Evolutionary conservation across 2,797 vertebrate genomes (phyloP).

Genomic region (Sphenopsis melanotis): DNA sequence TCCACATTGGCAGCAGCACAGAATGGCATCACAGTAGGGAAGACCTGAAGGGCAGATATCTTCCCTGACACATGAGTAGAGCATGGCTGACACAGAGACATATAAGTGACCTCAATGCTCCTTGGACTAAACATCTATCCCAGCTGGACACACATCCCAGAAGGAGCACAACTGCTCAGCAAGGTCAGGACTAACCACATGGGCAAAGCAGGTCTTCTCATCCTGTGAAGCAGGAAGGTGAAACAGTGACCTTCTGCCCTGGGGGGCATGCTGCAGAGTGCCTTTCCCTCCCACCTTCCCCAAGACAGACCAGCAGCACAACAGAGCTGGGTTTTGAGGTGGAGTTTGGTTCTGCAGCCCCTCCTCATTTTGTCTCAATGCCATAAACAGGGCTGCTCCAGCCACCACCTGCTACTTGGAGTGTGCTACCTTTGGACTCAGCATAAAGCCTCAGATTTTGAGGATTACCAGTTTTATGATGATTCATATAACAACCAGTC

Average conservation of each 20-base stretch:
- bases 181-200: neutral
- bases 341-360: neutral
- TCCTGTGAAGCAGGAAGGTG: neutral
- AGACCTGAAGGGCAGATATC: constrained; percentile 8
- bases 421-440: neutral
- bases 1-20: neutral
- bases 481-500: neutral
- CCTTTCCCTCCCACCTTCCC: neutral
- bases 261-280: neutral
- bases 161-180: neutral
- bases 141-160: neutral
- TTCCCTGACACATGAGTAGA: neutral
- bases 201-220: neutral
- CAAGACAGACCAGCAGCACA: neutral
- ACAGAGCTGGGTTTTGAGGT: neutral
- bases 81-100: neutral
- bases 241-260: neutral
- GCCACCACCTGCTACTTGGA: neutral
- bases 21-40: neutral
- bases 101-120: neutral
- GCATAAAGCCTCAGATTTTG: neutral
- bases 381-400: neutral
- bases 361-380: neutral
- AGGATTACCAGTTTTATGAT: neutral
- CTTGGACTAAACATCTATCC: neutral